A percentile compares a stretch with the other conserved stretches of the same genome.
Evolutionary conservation across 2,113 vertebrate genomes (phyloP).

Genomic region (Sylvia atricapilla): DNA sequence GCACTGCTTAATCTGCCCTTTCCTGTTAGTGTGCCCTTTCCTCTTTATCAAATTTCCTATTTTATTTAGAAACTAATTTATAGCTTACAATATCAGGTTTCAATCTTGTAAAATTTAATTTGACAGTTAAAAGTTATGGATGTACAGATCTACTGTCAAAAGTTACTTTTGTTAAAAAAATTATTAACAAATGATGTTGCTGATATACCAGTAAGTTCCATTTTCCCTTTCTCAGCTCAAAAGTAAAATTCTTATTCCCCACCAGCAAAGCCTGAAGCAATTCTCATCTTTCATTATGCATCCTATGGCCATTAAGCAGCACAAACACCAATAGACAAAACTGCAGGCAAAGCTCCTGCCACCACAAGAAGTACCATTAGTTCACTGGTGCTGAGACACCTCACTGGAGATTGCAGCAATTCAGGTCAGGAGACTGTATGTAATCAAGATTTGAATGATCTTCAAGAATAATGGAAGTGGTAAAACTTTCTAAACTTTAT

Average conservation of each 20-base stretch:
- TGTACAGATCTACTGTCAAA: background rate
- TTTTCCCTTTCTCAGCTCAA: background rate
- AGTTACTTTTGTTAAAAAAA: background rate
- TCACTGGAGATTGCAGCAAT: background rate
- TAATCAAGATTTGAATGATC: background rate
- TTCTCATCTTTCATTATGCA: background rate
- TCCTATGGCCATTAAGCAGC: background rate
- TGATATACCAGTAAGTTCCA: background rate
- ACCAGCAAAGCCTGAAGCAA: background rate
- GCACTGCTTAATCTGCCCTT: background rate
- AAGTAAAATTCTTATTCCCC: background rate
- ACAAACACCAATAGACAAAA: background rate
- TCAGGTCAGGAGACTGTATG: background rate
- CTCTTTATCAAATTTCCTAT: background rate
- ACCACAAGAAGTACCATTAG: background rate
- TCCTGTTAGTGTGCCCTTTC: background rate
- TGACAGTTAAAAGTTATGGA: background rate
- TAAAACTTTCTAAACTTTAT: background rate
- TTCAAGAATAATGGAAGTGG: background rate
- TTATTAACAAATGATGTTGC: background rate
- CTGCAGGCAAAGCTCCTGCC: background rate
- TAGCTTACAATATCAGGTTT: background rate
- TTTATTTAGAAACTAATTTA: background rate
- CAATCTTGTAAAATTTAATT: background rate
- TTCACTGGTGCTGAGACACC: rapidly evolving